phyloP scores from a whole-genome alignment of 2,888 invertebrate genomes.

The Lepidochrysops patricia region DNA sequence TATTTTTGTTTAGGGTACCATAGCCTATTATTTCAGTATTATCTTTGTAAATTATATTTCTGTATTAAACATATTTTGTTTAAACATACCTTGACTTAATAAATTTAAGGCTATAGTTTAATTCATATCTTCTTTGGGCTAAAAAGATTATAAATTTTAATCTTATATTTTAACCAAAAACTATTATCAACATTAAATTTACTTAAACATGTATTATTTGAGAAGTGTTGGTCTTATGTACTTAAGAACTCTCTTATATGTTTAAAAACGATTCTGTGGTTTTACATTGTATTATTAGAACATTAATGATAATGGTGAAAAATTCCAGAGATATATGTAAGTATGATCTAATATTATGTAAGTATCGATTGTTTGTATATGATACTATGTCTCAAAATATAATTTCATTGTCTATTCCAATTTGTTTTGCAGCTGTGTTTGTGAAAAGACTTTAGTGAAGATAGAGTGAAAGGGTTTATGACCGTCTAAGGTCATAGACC shows the following conservation, averaged over 20 bases:
- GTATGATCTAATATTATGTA: constrained; percentile 20
- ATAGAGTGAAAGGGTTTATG: constrained; percentile 42
- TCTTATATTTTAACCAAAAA: too few species aligned
- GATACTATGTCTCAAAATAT: constrained; percentile 1
- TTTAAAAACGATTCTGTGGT: background rate
- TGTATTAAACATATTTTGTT: too few species aligned
- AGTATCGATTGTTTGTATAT: constrained; percentile 22
- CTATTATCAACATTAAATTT: too few species aligned
- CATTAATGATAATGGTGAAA: background rate
- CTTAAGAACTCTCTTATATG: background rate
- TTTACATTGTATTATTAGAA: background rate
- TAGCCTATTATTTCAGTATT: too few species aligned
- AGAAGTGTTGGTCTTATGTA: too few species aligned
- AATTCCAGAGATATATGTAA: background rate
- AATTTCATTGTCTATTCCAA: constrained; percentile 17
- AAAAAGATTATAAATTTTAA: too few species aligned
- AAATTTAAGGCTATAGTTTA: too few species aligned
- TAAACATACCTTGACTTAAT: too few species aligned
- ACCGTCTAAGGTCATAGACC: constrained; percentile 56
- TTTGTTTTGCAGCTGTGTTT: constrained; percentile 27
- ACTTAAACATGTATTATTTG: too few species aligned
- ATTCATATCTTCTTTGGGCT: too few species aligned
- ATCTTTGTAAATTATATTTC: too few species aligned
- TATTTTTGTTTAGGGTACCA: too few species aligned
- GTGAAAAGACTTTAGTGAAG: constrained; percentile 22